phyloP scores from a whole-genome alignment of 2,888 invertebrate species.

The Nomada flava region DNA sequence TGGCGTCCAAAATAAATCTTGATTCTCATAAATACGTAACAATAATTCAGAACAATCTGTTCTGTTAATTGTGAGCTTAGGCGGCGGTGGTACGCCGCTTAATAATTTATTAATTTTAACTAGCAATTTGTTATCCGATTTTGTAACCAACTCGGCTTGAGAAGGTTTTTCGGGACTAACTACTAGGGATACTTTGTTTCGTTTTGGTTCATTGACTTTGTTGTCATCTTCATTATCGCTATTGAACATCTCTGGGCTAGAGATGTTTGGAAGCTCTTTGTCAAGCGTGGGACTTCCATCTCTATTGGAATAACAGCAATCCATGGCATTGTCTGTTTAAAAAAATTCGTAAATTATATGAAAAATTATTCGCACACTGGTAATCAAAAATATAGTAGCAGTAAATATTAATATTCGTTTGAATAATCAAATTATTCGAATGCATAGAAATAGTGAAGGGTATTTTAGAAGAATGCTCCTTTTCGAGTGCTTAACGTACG shows the following conservation, averaged over 20 bases:
- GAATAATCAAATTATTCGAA: neutral
- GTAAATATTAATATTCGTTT: neutral
- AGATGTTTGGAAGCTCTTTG: constrained; percentile 68
- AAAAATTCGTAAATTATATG: neutral
- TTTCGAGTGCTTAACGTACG: neutral
- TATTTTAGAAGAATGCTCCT: neutral
- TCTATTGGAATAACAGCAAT: constrained; percentile 59
- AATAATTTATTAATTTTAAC: constrained; percentile 86
- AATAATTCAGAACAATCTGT: constrained; percentile 89
- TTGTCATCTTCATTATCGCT: constrained; percentile 78
- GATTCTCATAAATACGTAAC: constrained; percentile 86
- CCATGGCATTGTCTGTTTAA: constrained; percentile 69
- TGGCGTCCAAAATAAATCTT: constrained; percentile 85
- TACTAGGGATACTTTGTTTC: constrained; percentile 4
- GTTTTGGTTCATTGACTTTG: constrained; percentile 39
- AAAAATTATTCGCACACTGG: neutral
- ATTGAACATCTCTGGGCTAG: constrained; percentile 82
- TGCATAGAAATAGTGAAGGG: neutral
- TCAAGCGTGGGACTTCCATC: constrained; percentile 45
- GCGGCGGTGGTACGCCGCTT: constrained; percentile 90
- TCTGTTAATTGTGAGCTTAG: constrained; percentile 89
- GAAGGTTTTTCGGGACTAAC: constrained; percentile 68
- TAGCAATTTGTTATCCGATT: constrained; percentile 83
- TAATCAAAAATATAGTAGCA: neutral
- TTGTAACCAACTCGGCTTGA: constrained; percentile 74